These are phyloP conservation scores for Chymomyza costata DNA, from an alignment of 1,140 invertebrate genomes.

Conservation along the genomic window DNA sequence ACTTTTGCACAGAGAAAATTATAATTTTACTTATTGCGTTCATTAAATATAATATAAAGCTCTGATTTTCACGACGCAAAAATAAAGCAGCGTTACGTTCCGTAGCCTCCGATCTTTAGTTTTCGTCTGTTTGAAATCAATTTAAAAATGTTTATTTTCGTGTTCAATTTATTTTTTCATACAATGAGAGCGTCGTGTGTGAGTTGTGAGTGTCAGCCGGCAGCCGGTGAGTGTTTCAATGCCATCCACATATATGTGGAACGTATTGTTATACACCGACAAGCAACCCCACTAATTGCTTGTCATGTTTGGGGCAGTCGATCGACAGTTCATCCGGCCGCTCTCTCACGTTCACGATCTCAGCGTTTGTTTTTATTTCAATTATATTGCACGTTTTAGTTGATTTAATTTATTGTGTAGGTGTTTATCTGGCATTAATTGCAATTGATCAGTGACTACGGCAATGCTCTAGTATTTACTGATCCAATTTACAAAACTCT, in stretches of 20 bases:
- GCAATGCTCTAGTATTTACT: no score
- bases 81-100: conserved; percentile 8
- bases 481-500: no score
- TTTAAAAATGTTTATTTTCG: conserved; percentile 65
- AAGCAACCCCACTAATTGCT: no score
- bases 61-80: conserved; percentile 2
- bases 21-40: neutral
- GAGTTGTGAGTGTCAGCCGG: conserved; percentile 6
- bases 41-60: neutral
- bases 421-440: no score
- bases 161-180: conserved; percentile 53
- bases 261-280: conserved; percentile 4
- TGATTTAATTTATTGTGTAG: no score
- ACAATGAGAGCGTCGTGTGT: conserved; percentile 21
- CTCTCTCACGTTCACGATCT: no score
- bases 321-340: no score
- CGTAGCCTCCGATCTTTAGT: conserved; percentile 32
- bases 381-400: no score
- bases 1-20: no score
- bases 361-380: no score
- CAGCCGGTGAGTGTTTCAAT: conserved; percentile 33
- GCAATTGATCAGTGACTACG: no score
- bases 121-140: conserved; percentile 64
- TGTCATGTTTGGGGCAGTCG: no score
- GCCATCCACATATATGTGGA: conserved; percentile 56